These are phyloP conservation scores for Apolygus lucorum DNA, from an alignment of 1,140 invertebrate genomes.

Conservation along the genomic window DNA sequence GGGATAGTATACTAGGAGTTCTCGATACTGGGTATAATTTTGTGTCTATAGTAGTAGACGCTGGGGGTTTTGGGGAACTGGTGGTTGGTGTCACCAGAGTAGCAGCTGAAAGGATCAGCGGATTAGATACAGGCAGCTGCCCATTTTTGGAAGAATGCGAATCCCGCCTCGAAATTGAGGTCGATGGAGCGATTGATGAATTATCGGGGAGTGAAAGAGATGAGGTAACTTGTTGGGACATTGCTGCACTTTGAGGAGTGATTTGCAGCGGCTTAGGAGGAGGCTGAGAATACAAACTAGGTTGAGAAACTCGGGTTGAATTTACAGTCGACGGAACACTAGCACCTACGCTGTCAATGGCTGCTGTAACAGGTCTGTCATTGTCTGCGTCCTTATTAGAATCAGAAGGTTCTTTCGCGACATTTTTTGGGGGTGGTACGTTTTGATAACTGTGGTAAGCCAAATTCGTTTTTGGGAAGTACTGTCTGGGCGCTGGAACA, in stretches of 20 bases:
- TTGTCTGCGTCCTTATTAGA: neutral
- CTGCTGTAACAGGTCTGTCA: neutral
- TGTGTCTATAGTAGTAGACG: neutral
- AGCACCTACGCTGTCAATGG: neutral
- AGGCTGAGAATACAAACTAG: neutral
- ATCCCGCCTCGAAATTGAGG: too few species aligned
- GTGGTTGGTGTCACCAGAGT: neutral
- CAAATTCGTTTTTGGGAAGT: constrained; percentile 36
- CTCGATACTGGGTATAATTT: neutral
- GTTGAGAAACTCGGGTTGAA: neutral
- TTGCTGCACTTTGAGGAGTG: neutral
- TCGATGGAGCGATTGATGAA: too few species aligned
- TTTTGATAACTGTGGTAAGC: constrained; percentile 47
- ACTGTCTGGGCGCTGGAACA: constrained; percentile 23
- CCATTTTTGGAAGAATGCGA: too few species aligned
- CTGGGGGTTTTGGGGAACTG: neutral
- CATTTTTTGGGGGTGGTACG: constrained; percentile 43
- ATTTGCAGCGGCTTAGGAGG: neutral
- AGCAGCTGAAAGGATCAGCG: neutral
- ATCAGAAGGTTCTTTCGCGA: constrained; percentile 22
- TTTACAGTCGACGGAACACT: too few species aligned
- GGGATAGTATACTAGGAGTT: neutral
- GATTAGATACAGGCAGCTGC: neutral
- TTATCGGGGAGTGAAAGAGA: too few species aligned
- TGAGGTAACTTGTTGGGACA: too few species aligned